phyloP scores from a whole-genome alignment of 2,113 vertebrate species.

The Lepus americanus region DNA sequence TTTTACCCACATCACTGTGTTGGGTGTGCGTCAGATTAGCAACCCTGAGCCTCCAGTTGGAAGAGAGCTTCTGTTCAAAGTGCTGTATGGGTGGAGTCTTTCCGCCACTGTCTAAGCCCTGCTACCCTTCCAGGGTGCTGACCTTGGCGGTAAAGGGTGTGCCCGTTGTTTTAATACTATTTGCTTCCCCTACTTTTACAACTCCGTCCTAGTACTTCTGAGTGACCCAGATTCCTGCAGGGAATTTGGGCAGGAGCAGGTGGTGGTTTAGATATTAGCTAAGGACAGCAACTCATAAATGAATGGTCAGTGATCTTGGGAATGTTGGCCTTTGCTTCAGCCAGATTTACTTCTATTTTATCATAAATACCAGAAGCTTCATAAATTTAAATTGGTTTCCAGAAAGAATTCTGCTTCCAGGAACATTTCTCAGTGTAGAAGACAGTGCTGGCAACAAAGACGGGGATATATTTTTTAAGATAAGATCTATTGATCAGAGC shows the following conservation, averaged over 20 bases:
- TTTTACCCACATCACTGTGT: constrained; percentile 76
- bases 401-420: constrained; percentile 63
- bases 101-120: constrained; percentile 50
- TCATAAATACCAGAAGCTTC: constrained; percentile 74
- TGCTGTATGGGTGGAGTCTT: constrained; percentile 70
- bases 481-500: constrained; percentile 50
- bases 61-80: constrained; percentile 73
- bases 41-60: constrained; percentile 56
- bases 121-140: constrained; percentile 44
- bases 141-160: constrained; percentile 69
- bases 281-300: constrained; percentile 51
- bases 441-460: constrained; percentile 59
- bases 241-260: constrained; percentile 10
- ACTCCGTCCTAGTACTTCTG: constrained; percentile 32
- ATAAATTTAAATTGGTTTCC: constrained; percentile 75
- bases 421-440: constrained; percentile 66
- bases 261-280: constrained; percentile 18
- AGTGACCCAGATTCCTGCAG: constrained; percentile 32
- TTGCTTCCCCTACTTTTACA: constrained; percentile 59
- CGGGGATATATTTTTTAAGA: constrained; percentile 65
- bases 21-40: constrained; percentile 66
- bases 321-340: constrained; percentile 64
- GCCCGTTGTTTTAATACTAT: constrained; percentile 69
- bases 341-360: constrained; percentile 65
- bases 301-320: constrained; percentile 30